Percentiles rank a stretch among this genome's conserved stretches.
These are phyloP conservation scores for Pantelozetes paolii DNA, from an alignment of 2,888 invertebrate genomes.

Conservation along the genomic window DNA sequence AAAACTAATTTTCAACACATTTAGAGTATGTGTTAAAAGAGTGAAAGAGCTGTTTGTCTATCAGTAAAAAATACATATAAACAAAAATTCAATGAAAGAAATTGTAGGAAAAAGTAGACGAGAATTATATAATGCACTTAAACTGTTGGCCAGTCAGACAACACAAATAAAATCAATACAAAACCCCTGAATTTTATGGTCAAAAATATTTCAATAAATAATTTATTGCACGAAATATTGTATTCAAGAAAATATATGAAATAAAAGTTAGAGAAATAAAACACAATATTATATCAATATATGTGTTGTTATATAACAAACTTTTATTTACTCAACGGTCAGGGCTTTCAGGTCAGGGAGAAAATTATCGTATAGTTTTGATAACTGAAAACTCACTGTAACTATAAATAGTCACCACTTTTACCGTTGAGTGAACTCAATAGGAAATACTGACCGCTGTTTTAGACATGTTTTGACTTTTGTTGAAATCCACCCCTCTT, in stretches of 20 bases:
- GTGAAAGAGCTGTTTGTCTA: too few species aligned
- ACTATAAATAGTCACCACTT: constrained; percentile 27
- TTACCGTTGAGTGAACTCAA: background rate
- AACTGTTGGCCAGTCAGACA: background rate
- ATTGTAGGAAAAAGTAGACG: too few species aligned
- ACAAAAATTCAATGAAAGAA: too few species aligned
- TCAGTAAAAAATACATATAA: too few species aligned
- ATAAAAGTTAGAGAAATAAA: background rate
- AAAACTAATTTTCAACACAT: background rate
- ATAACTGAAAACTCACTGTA: background rate
- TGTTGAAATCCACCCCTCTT: background rate
- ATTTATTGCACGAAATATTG: constrained; percentile 19
- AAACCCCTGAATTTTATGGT: constrained; percentile 15
- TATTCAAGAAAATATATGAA: background rate
- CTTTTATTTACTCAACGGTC: background rate
- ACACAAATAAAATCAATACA: background rate
- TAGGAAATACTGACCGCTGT: constrained; percentile 9
- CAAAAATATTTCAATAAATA: constrained; percentile 29
- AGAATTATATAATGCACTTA: too few species aligned
- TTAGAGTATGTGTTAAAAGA: background rate
- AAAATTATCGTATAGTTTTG: constrained; percentile 15
- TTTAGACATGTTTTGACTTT: constrained; percentile 10
- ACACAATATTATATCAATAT: background rate
- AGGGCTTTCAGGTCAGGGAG: background rate
- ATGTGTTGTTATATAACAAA: background rate